These are phyloP conservation scores for Mirza zaza DNA, from an alignment of 2,113 vertebrate species.

Conservation along the genomic window DNA sequence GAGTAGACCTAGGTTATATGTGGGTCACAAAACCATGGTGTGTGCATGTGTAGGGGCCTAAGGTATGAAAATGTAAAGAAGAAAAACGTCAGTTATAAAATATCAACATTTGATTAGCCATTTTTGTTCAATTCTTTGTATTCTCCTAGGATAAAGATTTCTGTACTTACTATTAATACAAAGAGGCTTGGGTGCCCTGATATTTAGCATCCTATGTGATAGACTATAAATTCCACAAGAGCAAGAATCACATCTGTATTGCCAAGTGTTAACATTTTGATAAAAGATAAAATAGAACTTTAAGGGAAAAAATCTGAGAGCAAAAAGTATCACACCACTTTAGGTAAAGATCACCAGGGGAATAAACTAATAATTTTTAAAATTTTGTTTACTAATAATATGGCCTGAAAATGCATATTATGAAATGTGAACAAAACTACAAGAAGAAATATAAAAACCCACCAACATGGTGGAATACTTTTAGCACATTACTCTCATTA, in stretches of 20 bases:
- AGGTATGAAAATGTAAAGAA: neutral
- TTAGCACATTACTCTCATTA: neutral
- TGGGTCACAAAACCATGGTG: no score
- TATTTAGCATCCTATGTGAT: neutral
- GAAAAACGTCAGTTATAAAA: neutral
- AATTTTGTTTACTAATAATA: neutral
- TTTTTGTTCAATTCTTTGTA: neutral
- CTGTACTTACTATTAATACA: neutral
- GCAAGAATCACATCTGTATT: neutral
- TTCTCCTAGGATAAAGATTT: neutral
- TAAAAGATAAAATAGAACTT: neutral
- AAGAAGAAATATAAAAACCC: neutral
- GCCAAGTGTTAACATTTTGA: neutral
- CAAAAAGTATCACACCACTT: neutral
- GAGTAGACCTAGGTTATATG: no score
- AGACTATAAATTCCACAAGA: neutral
- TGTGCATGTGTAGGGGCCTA: no score
- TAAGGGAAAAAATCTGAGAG: neutral
- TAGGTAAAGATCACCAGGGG: neutral
- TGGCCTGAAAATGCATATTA: neutral
- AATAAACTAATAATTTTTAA: neutral
- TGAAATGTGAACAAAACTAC: neutral
- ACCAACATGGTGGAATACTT: neutral
- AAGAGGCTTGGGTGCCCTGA: neutral
- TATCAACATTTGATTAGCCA: neutral